These are phyloP conservation scores for Gavialis gangeticus DNA, from an alignment of 2,113 vertebrate species.

Conservation along the genomic window DNA sequence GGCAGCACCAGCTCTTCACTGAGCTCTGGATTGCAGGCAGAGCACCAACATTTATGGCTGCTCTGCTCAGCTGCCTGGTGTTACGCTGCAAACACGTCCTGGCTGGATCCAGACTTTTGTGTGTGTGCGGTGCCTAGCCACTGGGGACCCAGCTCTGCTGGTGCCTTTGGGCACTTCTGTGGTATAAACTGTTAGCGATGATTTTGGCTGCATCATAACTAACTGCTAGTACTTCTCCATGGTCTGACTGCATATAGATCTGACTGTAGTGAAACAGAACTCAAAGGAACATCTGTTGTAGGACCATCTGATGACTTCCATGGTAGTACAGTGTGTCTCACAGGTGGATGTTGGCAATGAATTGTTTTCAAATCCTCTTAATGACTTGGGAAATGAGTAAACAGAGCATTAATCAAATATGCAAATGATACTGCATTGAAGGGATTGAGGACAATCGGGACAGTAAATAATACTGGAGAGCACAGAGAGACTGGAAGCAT, in stretches of 20 bases:
- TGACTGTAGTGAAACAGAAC: background rate
- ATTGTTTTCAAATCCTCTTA: background rate
- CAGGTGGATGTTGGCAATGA: background rate
- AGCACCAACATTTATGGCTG: background rate
- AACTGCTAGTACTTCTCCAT: background rate
- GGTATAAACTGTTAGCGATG: background rate
- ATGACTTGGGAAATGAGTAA: background rate
- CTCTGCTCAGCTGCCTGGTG: background rate
- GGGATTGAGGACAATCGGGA: background rate
- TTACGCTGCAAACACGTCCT: background rate
- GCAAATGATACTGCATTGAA: background rate
- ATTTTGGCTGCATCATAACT: background rate
- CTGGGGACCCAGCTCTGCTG: background rate
- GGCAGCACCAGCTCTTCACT: background rate
- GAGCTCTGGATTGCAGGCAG: background rate
- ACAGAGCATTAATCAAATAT: background rate
- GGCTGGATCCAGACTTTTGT: background rate
- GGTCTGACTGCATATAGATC: background rate
- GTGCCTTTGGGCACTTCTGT: background rate
- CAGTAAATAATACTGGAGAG: background rate
- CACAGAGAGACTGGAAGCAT: background rate
- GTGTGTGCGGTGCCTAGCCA: background rate
- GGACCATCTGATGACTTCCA: constrained; percentile 23
- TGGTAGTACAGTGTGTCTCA: background rate
- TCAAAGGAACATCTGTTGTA: background rate